A percentile compares a stretch with the other conserved stretches of the same genome.
Evolutionary conservation across 2,797 vertebrate species (phyloP).

Genomic region (Craterocephalus amniculus): DNA sequence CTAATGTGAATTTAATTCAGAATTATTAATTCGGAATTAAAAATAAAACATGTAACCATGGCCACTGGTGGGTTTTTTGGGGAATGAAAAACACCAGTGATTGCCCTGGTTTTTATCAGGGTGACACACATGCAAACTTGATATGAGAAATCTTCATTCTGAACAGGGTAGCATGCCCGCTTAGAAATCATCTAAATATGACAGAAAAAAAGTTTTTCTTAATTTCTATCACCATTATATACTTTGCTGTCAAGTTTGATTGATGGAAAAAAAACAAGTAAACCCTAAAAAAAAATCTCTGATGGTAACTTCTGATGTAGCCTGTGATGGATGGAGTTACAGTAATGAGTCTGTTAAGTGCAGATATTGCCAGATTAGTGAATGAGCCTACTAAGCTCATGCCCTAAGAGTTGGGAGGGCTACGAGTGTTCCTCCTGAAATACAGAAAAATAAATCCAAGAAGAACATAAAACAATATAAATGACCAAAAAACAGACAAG

Average conservation of each 20-base stretch:
- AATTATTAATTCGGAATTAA: too few species aligned
- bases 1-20: too few species aligned
- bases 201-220: background rate
- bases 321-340: background rate
- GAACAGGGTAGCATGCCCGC: background rate
- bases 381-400: background rate
- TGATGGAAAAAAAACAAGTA: background rate
- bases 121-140: background rate
- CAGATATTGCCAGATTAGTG: background rate
- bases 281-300: background rate
- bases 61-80: conserved; percentile 6
- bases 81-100: background rate
- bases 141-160: background rate
- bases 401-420: background rate
- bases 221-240: background rate
- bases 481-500: background rate
- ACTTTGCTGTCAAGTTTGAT: background rate
- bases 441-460: background rate
- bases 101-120: background rate
- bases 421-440: background rate
- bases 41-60: too few species aligned
- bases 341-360: background rate
- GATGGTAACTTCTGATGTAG: background rate
- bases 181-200: background rate
- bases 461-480: background rate